These are phyloP conservation scores for Semotilus atromaculatus DNA, from an alignment of 2,797 vertebrate species.

Conservation along the genomic window DNA sequence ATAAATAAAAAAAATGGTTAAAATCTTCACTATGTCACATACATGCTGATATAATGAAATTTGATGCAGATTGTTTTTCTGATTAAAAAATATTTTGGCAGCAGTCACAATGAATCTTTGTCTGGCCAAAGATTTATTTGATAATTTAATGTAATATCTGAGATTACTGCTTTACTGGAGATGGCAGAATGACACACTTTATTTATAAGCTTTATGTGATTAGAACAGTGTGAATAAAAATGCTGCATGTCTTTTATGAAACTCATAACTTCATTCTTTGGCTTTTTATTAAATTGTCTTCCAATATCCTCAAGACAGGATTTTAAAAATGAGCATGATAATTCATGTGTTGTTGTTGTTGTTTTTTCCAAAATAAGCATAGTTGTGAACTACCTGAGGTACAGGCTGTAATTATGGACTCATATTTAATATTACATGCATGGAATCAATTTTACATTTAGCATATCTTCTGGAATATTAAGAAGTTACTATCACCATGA, in stretches of 20 bases:
- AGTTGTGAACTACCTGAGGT: too few relatives aligned
- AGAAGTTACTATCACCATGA: too few relatives aligned
- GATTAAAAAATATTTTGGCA: background rate
- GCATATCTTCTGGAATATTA: too few relatives aligned
- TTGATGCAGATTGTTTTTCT: background rate
- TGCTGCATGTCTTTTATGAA: background rate
- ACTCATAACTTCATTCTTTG: background rate
- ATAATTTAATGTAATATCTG: background rate
- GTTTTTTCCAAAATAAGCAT: too few relatives aligned
- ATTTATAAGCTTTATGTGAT: background rate
- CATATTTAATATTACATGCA: too few relatives aligned
- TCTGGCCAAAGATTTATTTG: background rate
- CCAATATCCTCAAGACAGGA: background rate
- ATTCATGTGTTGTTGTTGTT: too few relatives aligned
- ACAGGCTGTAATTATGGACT: too few relatives aligned
- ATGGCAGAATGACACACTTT: background rate
- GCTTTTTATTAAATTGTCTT: background rate
- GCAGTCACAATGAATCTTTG: background rate
- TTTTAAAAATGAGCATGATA: too few relatives aligned
- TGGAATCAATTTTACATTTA: too few relatives aligned
- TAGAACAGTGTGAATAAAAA: background rate
- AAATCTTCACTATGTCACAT: background rate
- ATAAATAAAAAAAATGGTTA: too few relatives aligned
- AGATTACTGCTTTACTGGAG: background rate
- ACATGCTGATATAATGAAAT: background rate